Conservation (phyloP, 2,113 vertebrate species). For the Bos taurus region DNA sequence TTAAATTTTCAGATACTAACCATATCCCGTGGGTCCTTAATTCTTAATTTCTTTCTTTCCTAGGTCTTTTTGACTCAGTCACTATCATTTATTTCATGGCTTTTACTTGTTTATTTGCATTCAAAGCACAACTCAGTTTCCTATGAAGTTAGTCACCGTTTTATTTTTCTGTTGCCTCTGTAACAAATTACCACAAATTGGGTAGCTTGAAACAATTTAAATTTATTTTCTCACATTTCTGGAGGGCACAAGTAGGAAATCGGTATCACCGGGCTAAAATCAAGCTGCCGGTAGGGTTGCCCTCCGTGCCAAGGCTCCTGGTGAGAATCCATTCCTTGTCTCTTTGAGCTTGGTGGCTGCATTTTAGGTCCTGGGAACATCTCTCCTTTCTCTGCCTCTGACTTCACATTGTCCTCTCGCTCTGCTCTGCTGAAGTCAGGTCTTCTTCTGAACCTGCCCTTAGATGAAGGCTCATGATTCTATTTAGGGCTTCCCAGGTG, state of each 20-base stretch:
- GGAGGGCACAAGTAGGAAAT: background rate
- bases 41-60: background rate
- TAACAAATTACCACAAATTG: background rate
- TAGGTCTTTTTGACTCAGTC: background rate
- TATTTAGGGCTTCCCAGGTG: background rate
- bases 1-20: background rate
- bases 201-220: background rate
- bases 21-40: background rate
- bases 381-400: background rate
- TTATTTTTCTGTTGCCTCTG: background rate
- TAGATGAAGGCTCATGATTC: background rate
- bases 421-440: background rate
- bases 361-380: background rate
- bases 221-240: background rate
- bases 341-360: background rate
- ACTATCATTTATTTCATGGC: background rate
- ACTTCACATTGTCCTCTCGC: background rate
- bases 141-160: background rate
- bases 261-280: background rate
- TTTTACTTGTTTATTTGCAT: background rate
- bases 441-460: background rate
- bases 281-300: accelerated
- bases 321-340: background rate
- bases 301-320: accelerated
- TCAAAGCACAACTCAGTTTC: background rate